A percentile compares a stretch with the other conserved stretches of the same genome.
phyloP scores from a whole-genome alignment of 2,888 invertebrate genomes.

The Dryomyza anilis region DNA sequence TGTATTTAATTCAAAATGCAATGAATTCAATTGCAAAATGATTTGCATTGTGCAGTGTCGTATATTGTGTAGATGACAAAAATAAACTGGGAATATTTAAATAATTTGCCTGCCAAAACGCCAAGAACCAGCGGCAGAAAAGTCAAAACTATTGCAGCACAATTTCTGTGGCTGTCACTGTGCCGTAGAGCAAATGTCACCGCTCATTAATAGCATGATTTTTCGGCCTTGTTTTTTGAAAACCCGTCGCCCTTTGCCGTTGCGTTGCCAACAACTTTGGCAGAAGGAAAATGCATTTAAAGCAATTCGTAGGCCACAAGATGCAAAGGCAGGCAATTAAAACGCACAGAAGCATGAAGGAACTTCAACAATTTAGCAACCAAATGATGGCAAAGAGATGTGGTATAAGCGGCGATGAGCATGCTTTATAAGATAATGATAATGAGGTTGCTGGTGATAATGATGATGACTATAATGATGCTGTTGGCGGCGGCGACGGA shows the following conservation, averaged over 20 bases:
- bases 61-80: no score
- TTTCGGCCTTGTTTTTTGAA: background rate
- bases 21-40: no score
- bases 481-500: background rate
- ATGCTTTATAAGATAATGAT: no score
- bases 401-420: background rate
- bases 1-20: no score
- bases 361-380: constrained; percentile 38
- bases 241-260: background rate
- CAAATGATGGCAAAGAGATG: constrained; percentile 16
- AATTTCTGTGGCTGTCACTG: constrained; percentile 4
- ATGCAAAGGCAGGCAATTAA: constrained; percentile 44
- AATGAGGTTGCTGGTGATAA: background rate
- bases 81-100: no score
- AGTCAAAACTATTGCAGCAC: background rate
- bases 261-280: background rate
- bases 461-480: no score
- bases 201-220: constrained; percentile 38
- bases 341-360: constrained; percentile 40
- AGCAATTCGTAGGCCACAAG: constrained; percentile 31
- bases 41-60: no score
- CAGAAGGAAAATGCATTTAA: background rate
- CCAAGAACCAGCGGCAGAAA: background rate
- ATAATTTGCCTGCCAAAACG: no score
- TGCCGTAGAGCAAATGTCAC: constrained; percentile 35